Evolutionary conservation across 2,797 vertebrate genomes (phyloP), one percentile per base, ranked within the genome.

Genomic region (Hipposideros larvatus): DNA sequence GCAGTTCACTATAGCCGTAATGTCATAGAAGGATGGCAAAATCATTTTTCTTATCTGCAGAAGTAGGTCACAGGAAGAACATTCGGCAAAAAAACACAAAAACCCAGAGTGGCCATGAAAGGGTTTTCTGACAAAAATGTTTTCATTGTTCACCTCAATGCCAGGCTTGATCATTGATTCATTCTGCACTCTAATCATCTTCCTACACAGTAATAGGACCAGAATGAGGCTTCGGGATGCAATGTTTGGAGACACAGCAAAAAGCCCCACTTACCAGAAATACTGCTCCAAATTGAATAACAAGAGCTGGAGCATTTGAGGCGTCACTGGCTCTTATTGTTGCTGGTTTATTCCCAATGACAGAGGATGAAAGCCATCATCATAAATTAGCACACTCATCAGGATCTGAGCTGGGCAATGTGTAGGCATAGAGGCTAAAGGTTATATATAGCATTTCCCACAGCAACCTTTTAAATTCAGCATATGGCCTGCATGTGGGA

Each of bases 51-150:
- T 98, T 97, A 86, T 43, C 70, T 79, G 61, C 31, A 94, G 89
- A 99, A 98, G 66, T 98, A 98, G 98, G 98, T 97, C 98, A 98
- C 83, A 92, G 93, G 87, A 98, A 98, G 96, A 84, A 97, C 91
- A 97, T 85, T 89, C 66, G 93, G 93, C 37, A 74, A 95, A 61
- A 84, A 66, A 93, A 48, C 84, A n/a, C n/a, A 92, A 92, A 96
- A 65, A n/a, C 31, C 37, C 48, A 96, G 78, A 91, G 16, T 84
- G 95, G 93, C 96, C 94, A 88, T 22, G 96, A 97, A 95, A 57
- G 46, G 83, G 87, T 97, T 98, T 97, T 95, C 87, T 95, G 89
- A 97, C 87, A 98, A 92, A 37, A 95, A 94, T 97, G 92, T 96
- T 96, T 93, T 97, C 82, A 97, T 97, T 98, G 98, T 97, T 98